These are phyloP conservation scores for Drosophila mercatorum DNA, from an alignment of 2,888 invertebrate species.

Conservation along the genomic window DNA sequence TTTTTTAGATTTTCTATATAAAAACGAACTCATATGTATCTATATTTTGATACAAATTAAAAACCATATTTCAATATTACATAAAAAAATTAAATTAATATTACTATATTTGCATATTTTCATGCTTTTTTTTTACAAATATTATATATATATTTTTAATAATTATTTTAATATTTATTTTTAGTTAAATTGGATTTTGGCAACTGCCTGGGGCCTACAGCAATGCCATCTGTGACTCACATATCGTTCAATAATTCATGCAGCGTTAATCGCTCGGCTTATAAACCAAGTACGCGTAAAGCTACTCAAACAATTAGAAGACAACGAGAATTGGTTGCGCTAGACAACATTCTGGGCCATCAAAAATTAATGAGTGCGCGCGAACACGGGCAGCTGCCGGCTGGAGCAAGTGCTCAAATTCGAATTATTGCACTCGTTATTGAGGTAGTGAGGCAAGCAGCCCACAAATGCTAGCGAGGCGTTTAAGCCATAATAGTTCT, in stretches of 20 bases:
- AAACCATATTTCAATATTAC: too few relatives aligned
- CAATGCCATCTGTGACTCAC: not conserved
- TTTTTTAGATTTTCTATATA: too few relatives aligned
- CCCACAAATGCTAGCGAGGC: conserved; percentile 1
- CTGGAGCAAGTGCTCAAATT: conserved; percentile 70
- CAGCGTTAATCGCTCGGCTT: not conserved
- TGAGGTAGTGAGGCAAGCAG: conserved; percentile 27
- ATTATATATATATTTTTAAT: too few relatives aligned
- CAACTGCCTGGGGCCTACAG: not conserved
- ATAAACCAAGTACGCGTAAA: not conserved
- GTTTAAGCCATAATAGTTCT: conserved; percentile 19
- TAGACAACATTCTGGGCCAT: conserved; percentile 32
- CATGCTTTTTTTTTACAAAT: too few relatives aligned
- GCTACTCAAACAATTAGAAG: not conserved
- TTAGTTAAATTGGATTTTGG: too few relatives aligned
- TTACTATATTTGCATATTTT: too few relatives aligned
- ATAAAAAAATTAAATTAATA: too few relatives aligned
- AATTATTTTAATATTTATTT: too few relatives aligned
- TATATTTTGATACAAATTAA: too few relatives aligned
- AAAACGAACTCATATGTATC: too few relatives aligned
- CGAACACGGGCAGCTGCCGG: conserved; percentile 7
- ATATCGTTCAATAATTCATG: not conserved
- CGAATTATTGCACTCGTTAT: conserved; percentile 68
- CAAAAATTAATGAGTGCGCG: conserved; percentile 36
- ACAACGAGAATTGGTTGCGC: not conserved